Base-by-base conservation (phyloP, 2,888 invertebrate species). In the Meliscaeva auricollis region DNA sequence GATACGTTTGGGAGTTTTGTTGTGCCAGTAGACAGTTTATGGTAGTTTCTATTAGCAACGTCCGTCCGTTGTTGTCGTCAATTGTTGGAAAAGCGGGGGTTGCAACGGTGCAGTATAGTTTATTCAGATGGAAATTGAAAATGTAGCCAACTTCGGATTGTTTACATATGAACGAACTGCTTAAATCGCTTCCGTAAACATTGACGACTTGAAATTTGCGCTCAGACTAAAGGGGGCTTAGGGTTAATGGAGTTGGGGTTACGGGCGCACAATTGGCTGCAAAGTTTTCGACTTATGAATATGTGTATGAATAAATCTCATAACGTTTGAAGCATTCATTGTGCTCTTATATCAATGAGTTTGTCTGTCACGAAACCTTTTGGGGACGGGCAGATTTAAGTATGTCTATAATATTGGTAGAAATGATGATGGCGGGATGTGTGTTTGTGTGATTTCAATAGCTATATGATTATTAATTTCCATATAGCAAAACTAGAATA, bases 1-100 rank as follows among this genome's bases (percentile, higher is more conserved):
- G 46, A 76, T 72, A 69, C 73, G 30, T 9, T 52, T 69, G 56
- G 48, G 58, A 22, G 70, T 46, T 89, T 89, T 91, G 91, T 90
- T 91, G 90, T 91, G 88, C 89, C 89, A 83, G 87, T 89, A 87
- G 90, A 88, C 88, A 89, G 88, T 85, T 30, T 90, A 90, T 90
- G 90, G 89, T 38, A 90, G 91, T 91, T 91, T 90, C 91, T 91
- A 90, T 88, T 89, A 89, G 91, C 91, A 91, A 91, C 91, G 89
- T 88, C 9, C 87, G 87, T 88, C 87, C 87, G 15, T 46, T 6
- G 46, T 15, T 17, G 17, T 9, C 8, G 11, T 20, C 17, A 3
- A 17, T 15, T 2, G 11, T 30, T 13, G 56, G 35, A 87, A 88
- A 88, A 17, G 35, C 87, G 70, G 85, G 54, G 38, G 66, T 22